Evolutionary conservation across 2,113 vertebrate species (phyloP), one percentile per base, ranked within the genome.

Genomic region (Junco hyemalis): DNA sequence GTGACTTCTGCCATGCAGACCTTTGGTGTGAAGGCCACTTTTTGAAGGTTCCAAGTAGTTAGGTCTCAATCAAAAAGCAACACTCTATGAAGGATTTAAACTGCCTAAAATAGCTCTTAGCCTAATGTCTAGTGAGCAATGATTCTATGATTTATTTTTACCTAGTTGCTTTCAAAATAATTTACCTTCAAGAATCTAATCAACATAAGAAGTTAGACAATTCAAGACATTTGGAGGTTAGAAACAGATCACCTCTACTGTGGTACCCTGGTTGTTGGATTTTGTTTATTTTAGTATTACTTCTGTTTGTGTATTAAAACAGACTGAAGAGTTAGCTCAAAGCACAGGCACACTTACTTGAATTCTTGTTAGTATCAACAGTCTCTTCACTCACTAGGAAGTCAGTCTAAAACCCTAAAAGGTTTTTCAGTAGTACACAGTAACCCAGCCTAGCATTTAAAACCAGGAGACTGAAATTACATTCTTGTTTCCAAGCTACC

Each of bases 21-120:
- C 84, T 95, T 72, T 53, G 86, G 72, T 64, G 80, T 56, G 47
- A 97, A 97, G 94, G 88, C 88, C 92, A 94, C 95, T 93, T 91
- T 64, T 88, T 92, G 80, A 63, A 57, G 71, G 40, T 78, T 92
- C 71, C 35, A 50, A 86, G 38, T 63, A 82, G 61, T 77, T 92
- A 56, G 21, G 21, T 91, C 64, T 95, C 85, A 68, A 73, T 35
- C 48, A 48, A 85, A 90, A 76, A 89, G 21, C 38, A 86, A 71
- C 66, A 74, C 79, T 15, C 59, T 69, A 42, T 40, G 29, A 95
- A 89, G 66, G 54, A 77, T 50, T 92, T 78, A 68, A 94, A 96
- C 93, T 90, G 88, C 88, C 95, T 77, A 45, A 92, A 83, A 53
- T 7, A 91, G 54, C 40, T 56, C 72, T 74, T 36, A 81, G 66